Percentiles rank a stretch among this genome's conserved stretches.
Conservation (phyloP, 1,140 invertebrate genomes). For the Pseudomyrmex concolor region DNA sequence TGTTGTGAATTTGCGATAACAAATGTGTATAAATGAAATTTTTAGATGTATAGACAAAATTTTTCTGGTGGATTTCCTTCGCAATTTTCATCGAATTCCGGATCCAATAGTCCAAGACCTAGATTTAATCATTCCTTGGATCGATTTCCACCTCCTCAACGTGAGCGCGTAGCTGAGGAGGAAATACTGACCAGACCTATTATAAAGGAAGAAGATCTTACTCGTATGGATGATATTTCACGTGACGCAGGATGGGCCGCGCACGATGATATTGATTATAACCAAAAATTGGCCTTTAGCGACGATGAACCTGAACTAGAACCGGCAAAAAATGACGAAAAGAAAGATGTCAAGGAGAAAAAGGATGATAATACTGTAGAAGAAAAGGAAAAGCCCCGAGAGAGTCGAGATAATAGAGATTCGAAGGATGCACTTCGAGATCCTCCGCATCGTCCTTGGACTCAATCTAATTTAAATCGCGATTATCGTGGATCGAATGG, state of each 20-base stretch:
- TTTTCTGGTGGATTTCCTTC: constrained; percentile 82
- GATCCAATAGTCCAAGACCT: constrained; percentile 79
- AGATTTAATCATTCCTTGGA: constrained; percentile 83
- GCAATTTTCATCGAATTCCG: constrained; percentile 82
- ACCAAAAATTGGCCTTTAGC: constrained; percentile 97
- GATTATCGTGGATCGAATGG: constrained; percentile 80
- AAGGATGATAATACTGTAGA: constrained; percentile 73
- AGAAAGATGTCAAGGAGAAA: constrained; percentile 74
- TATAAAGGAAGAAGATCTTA: constrained; percentile 96
- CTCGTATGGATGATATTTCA: constrained; percentile 95
- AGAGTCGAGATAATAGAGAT: constrained; percentile 75
- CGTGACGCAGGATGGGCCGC: constrained; percentile 95
- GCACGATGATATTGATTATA: constrained; percentile 97
- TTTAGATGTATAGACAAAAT: constrained; percentile 84
- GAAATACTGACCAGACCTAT: constrained; percentile 90
- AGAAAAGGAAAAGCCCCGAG: constrained; percentile 73
- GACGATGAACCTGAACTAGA: constrained; percentile 91
- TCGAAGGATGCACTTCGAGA: constrained; percentile 71
- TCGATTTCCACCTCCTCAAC: constrained; percentile 78
- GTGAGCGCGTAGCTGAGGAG: constrained; percentile 79
- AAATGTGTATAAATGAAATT: background rate
- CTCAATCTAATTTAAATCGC: constrained; percentile 73
- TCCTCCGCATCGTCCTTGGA: constrained; percentile 79
- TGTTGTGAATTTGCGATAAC: background rate
- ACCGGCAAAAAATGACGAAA: constrained; percentile 69